Evolutionary conservation across 2,888 invertebrate species (phyloP).

Genomic region (Balanococcus diminutus): DNA sequence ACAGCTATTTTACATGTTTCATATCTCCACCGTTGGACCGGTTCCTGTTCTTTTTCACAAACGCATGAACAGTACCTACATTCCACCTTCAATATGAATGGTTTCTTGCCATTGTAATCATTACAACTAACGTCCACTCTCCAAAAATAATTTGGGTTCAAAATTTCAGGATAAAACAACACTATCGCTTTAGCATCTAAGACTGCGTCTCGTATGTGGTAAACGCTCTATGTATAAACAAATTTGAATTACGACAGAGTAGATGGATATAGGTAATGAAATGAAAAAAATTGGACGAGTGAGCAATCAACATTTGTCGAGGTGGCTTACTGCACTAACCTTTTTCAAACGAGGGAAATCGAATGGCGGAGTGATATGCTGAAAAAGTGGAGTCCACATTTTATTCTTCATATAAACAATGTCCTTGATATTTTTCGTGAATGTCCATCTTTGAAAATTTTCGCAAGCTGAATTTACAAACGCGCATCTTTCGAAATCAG

Average conservation of each 20-base stretch:
- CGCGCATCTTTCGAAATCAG: not conserved
- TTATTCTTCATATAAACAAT: not conserved
- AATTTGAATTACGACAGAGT: too few species aligned
- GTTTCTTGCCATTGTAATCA: not conserved
- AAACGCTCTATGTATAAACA: too few species aligned
- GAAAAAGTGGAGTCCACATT: not conserved
- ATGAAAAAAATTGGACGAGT: too few species aligned
- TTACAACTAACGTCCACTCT: not conserved
- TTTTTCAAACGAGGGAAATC: not conserved
- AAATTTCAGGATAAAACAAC: not conserved
- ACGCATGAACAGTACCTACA: not conserved
- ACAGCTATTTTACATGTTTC: too few species aligned
- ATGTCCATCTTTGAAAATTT: not conserved
- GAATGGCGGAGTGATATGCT: not conserved
- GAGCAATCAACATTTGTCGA: too few species aligned
- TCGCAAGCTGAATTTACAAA: not conserved
- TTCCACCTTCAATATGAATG: not conserved
- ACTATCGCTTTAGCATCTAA: not conserved
- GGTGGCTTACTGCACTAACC: not conserved
- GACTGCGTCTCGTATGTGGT: not conserved
- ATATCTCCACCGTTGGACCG: too few species aligned
- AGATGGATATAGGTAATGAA: too few species aligned
- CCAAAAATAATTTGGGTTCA: not conserved
- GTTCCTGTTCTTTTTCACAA: not conserved
- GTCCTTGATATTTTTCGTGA: not conserved